Conservation (phyloP, 2,888 invertebrate genomes). For the Aphrophora alni region DNA sequence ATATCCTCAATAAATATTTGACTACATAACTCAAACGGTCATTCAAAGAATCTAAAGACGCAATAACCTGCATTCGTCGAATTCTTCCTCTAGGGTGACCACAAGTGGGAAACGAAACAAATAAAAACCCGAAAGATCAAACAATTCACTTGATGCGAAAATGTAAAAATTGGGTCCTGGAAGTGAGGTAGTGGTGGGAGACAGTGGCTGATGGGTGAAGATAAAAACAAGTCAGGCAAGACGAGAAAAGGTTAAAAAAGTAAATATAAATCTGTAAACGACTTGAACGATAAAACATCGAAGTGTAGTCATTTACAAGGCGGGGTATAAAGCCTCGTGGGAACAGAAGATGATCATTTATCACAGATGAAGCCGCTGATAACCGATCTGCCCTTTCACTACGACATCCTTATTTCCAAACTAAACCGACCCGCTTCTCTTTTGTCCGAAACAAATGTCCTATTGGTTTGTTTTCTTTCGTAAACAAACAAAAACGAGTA, state of each 20-base stretch:
- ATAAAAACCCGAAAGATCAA: not conserved
- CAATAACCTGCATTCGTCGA: not conserved
- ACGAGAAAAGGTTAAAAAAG: slow-evolving; percentile 35
- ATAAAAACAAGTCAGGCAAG: slow-evolving; percentile 35
- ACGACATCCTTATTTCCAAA: slow-evolving; percentile 35
- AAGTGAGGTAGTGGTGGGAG: too few relatives aligned
- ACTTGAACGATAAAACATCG: slow-evolving; percentile 36
- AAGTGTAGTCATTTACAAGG: slow-evolving; percentile 39
- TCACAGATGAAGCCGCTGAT: slow-evolving; percentile 20
- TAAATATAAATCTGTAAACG: slow-evolving; percentile 39
- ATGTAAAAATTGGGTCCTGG: not conserved
- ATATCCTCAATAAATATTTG: too few relatives aligned
- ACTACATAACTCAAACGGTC: not conserved
- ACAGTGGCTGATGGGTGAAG: slow-evolving; percentile 24
- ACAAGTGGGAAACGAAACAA: not conserved
- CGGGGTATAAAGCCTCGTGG: slow-evolving; percentile 21
- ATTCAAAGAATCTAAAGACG: not conserved
- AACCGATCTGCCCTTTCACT: not conserved
- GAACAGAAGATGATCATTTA: slow-evolving; percentile 25
- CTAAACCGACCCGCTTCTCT: slow-evolving; percentile 13
- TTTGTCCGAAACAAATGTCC: not conserved
- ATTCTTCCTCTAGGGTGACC: not conserved
- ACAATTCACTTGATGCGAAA: not conserved
- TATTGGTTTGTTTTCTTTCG: not conserved
- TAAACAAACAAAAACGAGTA: not conserved